phyloP scores from a whole-genome alignment of 1,140 invertebrate species.

The Drosophila pseudoobscura region DNA sequence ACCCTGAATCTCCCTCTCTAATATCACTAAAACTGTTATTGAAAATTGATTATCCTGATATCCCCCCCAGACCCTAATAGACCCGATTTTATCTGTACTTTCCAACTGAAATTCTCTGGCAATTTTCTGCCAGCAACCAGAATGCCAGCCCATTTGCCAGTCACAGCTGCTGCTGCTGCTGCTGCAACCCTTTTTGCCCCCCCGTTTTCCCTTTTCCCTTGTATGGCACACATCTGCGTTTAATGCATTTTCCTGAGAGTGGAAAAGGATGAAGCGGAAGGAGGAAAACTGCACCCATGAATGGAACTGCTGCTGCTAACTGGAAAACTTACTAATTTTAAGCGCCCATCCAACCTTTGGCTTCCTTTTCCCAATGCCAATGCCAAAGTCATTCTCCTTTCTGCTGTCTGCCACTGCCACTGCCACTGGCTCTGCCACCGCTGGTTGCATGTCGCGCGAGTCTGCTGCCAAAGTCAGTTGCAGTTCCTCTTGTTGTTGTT shows the following conservation, averaged over 20 bases:
- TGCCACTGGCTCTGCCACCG: conserved; percentile 3
- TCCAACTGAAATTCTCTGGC: too few species aligned
- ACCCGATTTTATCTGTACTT: conserved; percentile 1
- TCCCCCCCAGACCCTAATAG: too few species aligned
- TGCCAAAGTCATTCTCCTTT: conserved; percentile 56
- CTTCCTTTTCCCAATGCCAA: conserved; percentile 46
- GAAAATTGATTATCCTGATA: too few species aligned
- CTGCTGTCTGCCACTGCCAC: not conserved
- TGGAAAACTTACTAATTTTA: conserved; percentile 67
- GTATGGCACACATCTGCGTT: conserved; percentile 40
- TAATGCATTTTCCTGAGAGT: conserved; percentile 55
- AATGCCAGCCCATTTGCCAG: too few species aligned
- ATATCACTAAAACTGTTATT: too few species aligned
- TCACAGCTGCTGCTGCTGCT: too few species aligned
- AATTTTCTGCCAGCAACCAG: too few species aligned
- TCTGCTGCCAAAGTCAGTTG: conserved; percentile 60
- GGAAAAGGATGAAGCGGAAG: not conserved
- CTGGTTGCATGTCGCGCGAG: conserved; percentile 55
- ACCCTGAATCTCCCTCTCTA: too few species aligned
- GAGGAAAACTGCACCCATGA: conserved; percentile 17
- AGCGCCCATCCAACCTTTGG: conserved; percentile 19
- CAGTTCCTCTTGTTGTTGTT: conserved; percentile 40
- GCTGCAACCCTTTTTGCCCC: too few species aligned
- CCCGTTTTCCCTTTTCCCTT: not conserved
- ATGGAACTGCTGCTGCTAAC: conserved; percentile 33